Evolutionary conservation across 2,113 vertebrate genomes (phyloP).

Genomic region (Petaurus breviceps): DNA sequence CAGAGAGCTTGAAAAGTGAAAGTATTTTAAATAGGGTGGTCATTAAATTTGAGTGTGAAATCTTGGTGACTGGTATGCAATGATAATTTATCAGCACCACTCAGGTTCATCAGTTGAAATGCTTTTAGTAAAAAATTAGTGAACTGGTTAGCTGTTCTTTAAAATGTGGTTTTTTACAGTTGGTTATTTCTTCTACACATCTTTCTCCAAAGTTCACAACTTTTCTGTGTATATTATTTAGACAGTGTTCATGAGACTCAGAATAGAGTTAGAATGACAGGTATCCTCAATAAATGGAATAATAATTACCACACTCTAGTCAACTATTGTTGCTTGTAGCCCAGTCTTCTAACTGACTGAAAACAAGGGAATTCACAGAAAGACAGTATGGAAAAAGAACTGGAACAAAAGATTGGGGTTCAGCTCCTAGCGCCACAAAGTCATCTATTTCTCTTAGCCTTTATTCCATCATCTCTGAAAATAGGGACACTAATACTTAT

Average conservation of each 20-base stretch:
- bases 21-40: slow-evolving; percentile 18
- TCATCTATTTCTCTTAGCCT: background rate
- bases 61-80: background rate
- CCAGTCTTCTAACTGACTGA: background rate
- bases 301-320: background rate
- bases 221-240: slow-evolving; percentile 18
- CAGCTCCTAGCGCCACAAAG: background rate
- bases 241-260: background rate
- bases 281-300: slow-evolving; percentile 20
- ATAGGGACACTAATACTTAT: background rate
- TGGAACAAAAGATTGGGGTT: background rate
- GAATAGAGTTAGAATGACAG: slow-evolving; percentile 39
- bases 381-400: background rate
- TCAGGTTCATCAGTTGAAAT: slow-evolving; percentile 11
- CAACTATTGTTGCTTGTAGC: background rate
- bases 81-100: slow-evolving; percentile 59
- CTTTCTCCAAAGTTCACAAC: slow-evolving; percentile 15
- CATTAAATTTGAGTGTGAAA: background rate
- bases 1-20: background rate
- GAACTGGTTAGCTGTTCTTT: slow-evolving; percentile 31
- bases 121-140: slow-evolving; percentile 14
- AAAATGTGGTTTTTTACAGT: slow-evolving; percentile 13
- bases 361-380: background rate
- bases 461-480: background rate
- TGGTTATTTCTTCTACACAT: slow-evolving; percentile 35